These are phyloP conservation scores for Oryzaephilus surinamensis DNA, from an alignment of 1,140 invertebrate genomes.

Conservation along the genomic window DNA sequence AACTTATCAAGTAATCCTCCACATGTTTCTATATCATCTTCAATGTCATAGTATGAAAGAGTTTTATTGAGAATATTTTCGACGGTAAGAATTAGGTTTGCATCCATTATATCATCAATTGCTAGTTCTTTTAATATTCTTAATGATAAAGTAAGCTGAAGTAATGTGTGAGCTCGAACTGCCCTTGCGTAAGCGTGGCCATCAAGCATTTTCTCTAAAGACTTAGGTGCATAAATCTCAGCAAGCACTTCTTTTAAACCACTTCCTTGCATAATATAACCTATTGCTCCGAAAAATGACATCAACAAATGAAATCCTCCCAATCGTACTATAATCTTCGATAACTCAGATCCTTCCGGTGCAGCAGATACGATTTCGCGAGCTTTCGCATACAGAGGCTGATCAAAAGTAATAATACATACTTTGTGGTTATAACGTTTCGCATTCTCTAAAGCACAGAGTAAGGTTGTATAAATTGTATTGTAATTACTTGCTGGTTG, in stretches of 20 bases:
- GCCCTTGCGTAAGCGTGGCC: conserved; percentile 16
- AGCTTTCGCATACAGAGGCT: conserved; percentile 37
- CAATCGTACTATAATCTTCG: conserved; percentile 29
- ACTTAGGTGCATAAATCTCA: conserved; percentile 12
- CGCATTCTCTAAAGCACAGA: too few species aligned
- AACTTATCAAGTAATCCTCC: conserved; percentile 30
- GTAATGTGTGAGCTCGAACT: conserved; percentile 10
- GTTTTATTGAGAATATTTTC: too few species aligned
- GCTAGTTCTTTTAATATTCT: conserved; percentile 9
- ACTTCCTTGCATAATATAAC: conserved; percentile 17
- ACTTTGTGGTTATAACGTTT: too few species aligned
- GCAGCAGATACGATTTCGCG: conserved; percentile 34
- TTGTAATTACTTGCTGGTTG: too few species aligned
- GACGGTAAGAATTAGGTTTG: conserved; percentile 22
- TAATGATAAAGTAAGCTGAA: conserved; percentile 3
- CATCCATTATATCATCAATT: conserved; percentile 24
- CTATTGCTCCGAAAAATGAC: conserved; percentile 15
- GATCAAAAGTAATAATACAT: conserved; percentile 33
- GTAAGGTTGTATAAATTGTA: too few species aligned
- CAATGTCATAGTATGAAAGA: conserved; percentile 18
- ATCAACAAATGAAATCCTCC: conserved; percentile 33
- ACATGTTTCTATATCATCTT: conserved; percentile 25
- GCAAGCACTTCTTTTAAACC: conserved; percentile 10
- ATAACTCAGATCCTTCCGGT: conserved; percentile 25
- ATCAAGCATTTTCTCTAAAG: conserved; percentile 20